Conservation (phyloP, 2,113 vertebrate genomes). For the Poicephalus gulielmi region DNA sequence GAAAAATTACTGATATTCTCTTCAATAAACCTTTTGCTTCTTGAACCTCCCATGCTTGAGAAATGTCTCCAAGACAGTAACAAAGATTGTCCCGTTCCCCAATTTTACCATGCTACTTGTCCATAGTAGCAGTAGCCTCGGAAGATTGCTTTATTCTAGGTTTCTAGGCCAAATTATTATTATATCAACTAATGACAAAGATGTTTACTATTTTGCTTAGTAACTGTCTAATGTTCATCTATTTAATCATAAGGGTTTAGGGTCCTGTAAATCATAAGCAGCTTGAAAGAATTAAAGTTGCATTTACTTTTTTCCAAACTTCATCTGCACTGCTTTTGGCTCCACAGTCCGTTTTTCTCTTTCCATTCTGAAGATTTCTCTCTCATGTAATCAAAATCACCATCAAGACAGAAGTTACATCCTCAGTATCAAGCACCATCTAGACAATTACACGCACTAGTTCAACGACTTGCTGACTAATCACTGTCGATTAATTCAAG, state of each 20-base stretch:
- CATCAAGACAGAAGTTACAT: not conserved
- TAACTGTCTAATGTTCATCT: not conserved
- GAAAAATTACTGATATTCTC: not conserved
- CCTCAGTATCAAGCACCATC: not conserved
- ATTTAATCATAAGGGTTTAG: not conserved
- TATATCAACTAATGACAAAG: not conserved
- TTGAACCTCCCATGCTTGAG: not conserved
- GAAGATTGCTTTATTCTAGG: not conserved
- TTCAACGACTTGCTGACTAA: not conserved
- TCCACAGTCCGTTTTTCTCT: not conserved
- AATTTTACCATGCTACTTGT: not conserved
- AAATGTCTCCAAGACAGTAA: not conserved
- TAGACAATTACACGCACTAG: not conserved
- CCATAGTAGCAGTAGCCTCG: not conserved
- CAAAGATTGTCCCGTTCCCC: not conserved
- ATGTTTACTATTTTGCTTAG: not conserved
- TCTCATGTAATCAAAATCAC: not conserved
- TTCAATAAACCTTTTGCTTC: not conserved
- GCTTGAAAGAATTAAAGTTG: not conserved
- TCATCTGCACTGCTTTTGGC: not conserved
- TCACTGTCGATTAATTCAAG: not conserved
- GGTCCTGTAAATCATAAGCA: not conserved
- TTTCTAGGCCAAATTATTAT: not conserved
- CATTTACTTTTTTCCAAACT: not conserved
- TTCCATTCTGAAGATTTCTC: not conserved